Evolutionary conservation across 2,113 vertebrate species (phyloP).

Genomic region (Caloenas nicobarica): DNA sequence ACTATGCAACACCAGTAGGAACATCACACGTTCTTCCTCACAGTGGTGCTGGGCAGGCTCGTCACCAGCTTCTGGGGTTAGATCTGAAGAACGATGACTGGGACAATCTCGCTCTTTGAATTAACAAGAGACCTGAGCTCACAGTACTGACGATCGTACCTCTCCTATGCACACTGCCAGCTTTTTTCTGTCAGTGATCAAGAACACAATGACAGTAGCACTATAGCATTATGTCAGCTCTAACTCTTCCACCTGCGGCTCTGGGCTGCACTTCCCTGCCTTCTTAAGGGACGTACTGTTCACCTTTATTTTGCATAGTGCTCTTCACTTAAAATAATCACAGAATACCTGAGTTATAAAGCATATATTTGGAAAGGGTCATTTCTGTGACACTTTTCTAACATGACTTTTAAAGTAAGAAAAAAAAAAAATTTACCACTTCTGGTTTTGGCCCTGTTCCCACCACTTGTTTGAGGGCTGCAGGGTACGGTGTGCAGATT

Average conservation of each 20-base stretch:
- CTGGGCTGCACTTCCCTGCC: background rate
- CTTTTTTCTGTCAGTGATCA: background rate
- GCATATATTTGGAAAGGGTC: background rate
- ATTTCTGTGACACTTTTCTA: background rate
- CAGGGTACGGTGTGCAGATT: background rate
- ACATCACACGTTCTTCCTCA: background rate
- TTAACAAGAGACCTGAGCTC: background rate
- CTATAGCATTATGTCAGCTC: background rate
- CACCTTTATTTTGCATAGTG: background rate
- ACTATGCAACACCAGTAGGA: background rate
- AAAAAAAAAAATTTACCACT: background rate
- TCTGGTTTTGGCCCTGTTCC: background rate
- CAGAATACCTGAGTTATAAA: background rate
- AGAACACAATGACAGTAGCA: too few species aligned
- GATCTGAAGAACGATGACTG: background rate
- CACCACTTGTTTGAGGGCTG: background rate
- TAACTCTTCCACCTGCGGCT: background rate
- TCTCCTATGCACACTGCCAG: fast-evolving
- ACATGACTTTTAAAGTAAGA: background rate
- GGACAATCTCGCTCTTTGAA: background rate
- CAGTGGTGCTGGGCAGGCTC: background rate
- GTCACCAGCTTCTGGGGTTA: background rate
- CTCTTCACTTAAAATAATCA: background rate
- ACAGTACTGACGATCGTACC: fast-evolving
- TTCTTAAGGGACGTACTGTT: background rate